phyloP scores from a whole-genome alignment of 2,888 invertebrate genomes.

The Timandra comae region DNA sequence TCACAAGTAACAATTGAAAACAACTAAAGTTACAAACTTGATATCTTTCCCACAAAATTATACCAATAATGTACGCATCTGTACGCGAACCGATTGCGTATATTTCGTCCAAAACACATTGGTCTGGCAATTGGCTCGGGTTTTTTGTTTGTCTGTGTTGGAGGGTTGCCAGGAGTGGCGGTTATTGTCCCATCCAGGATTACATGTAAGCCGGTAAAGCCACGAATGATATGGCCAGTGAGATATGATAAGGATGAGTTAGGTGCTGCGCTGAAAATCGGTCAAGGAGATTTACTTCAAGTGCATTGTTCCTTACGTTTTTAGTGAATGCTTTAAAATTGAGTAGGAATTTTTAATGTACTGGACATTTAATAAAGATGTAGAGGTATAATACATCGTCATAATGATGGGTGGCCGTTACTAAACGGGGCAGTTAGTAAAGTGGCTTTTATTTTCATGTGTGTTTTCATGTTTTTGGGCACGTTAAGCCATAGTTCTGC shows the following conservation, averaged over 20 bases:
- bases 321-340: no score
- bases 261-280: constrained; percentile 6
- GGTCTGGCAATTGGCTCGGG: constrained; percentile 30
- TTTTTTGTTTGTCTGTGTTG: constrained; percentile 17
- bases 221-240: constrained; percentile 19
- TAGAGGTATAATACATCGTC: no score
- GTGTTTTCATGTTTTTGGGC: no score
- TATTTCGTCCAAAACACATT: constrained; percentile 35
- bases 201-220: constrained; percentile 21
- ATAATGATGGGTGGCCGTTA: no score
- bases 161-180: constrained; percentile 15
- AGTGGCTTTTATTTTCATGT: no score
- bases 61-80: constrained; percentile 8
- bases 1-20: constrained; percentile 9
- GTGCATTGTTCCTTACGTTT: no score
- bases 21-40: constrained; percentile 10
- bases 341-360: no score
- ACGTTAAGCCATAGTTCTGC: no score
- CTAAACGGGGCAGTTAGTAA: no score
- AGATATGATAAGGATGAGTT: constrained; percentile 15
- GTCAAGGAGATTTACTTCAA: not conserved
- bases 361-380: no score
- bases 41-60: constrained; percentile 10
- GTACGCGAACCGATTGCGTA: constrained; percentile 24
- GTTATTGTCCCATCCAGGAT: constrained; percentile 16